phyloP scores from a whole-genome alignment of 2,797 vertebrate species.

The Sebastes aleutianus region DNA sequence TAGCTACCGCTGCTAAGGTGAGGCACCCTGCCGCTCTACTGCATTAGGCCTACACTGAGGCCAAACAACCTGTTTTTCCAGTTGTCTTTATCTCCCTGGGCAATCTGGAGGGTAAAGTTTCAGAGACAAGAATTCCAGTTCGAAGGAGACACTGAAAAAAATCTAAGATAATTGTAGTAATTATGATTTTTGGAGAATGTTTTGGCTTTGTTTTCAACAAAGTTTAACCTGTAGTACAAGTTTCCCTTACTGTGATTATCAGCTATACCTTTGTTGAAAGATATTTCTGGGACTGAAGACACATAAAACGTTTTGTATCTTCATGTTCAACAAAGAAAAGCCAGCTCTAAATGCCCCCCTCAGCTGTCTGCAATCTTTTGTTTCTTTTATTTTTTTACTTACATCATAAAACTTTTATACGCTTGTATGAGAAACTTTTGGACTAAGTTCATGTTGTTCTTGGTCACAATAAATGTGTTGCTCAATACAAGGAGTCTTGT shows the following conservation, averaged over 20 bases:
- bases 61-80: conserved; percentile 84
- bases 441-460: conserved; percentile 9
- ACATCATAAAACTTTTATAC: conserved; percentile 17
- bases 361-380: conserved; percentile 5
- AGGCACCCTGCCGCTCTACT: conserved; percentile 74
- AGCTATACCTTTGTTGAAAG: neutral
- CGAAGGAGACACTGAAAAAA: conserved; percentile 56
- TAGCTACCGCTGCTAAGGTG: conserved; percentile 84
- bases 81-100: conserved; percentile 79
- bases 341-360: neutral
- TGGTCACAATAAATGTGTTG: conserved; percentile 46
- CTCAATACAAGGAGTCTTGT: conserved; percentile 46
- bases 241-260: neutral
- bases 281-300: neutral
- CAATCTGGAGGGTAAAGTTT: conserved; percentile 76
- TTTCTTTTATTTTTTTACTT: neutral
- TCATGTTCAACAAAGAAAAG: conserved; percentile 1
- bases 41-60: conserved; percentile 68
- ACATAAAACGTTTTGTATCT: neutral
- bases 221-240: conserved; percentile 14
- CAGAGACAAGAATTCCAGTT: conserved; percentile 58
- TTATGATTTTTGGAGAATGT: conserved; percentile 28
- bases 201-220: conserved; percentile 1
- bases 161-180: conserved; percentile 64
- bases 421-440: conserved; percentile 26